Conservation (phyloP, 2,113 vertebrate genomes). For the pig (Sus scrofa) region T2T-Sscrofa CM000812.6:9212501-9213000, state of each 20-base stretch:
- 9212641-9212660: neutral
- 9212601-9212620: neutral
- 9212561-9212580: slow-evolving; percentile 37
- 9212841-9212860: too few species aligned
- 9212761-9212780: too few species aligned
- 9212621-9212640: neutral
- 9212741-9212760: neutral
- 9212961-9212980: too few species aligned
- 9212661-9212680: neutral
- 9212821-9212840: too few species aligned
- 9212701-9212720: neutral
- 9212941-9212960: too few species aligned
- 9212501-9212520: neutral
- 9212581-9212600: neutral
- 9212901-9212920: too few species aligned
- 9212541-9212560: slow-evolving; percentile 8
- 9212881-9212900: too few species aligned
- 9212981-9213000: too few species aligned
- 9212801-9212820: too few species aligned
- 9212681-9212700: neutral
- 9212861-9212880: too few species aligned
- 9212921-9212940: too few species aligned
- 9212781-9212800: too few species aligned
- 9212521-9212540: neutral
- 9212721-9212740: neutral